Evolutionary conservation across 2,113 vertebrate species (phyloP), one percentile per base, ranked within the genome.

Genomic region (Clarias macrocephalus): DNA sequence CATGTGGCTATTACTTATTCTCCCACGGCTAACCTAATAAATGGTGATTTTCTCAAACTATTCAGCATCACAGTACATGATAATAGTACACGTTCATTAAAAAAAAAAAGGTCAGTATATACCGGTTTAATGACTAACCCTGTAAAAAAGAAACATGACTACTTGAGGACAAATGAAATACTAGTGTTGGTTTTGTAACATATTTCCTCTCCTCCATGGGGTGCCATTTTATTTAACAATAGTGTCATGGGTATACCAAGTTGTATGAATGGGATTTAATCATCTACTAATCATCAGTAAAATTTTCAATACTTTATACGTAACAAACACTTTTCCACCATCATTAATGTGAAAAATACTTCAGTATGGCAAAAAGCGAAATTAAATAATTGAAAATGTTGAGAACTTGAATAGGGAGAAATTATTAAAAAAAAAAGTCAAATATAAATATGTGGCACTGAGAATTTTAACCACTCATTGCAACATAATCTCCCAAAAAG

Each of bases 361-460:
- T 88, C n/a, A 81, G 48, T 76, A 82, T 86, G 81, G 87, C 84
- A 81, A 86, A 84, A 37, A 28, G 18, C n/a, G 56, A 75, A 85
- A 68, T 90, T 84, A 88, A 88, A 88, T 86, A 84, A 37, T 28
- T 56, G 80, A 84, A 72, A 85, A 85, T 28, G 54, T 62, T 86
- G 87, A 88, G 79, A 84, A 88, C 72, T 86, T 83, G 19, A 88
- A n/a, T 42, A 75, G 48, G 59, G 68, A 56, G 63, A 83, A 86
- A 73, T 66, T 52, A 21, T 84, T 86, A 30, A 1, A 11, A 42
- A 42, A 70, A 82, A 65, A 86, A 85, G 82, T 84, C 70, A 81
- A 82, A 80, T 68, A 89, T 85, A 73, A 89, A 84, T 73, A 88
- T 75, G 81, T 85, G 52, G 73, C 85, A 83, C 85, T 86, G 87